Conservation (phyloP, 2,113 vertebrate species). For the Takifugu bimaculatus region DNA sequence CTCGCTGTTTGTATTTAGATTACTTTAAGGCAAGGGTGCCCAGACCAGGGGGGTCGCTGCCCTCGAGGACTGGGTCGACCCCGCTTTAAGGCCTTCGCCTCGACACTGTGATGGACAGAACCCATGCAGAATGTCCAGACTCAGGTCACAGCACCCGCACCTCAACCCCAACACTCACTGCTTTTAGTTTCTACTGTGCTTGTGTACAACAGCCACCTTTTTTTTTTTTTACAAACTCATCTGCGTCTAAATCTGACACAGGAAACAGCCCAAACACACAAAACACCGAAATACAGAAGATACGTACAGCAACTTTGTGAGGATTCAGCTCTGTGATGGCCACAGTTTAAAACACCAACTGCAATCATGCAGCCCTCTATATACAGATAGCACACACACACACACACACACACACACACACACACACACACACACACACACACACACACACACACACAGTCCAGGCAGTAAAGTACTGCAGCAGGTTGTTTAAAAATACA, state of each 20-base stretch:
- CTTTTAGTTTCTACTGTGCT: slow-evolving; percentile 15
- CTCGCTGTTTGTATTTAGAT: too few species aligned
- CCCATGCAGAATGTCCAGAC: too few species aligned
- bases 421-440: slow-evolving; percentile 20
- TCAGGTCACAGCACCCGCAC: slow-evolving; percentile 27
- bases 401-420: slow-evolving; percentile 22
- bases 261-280: slow-evolving; percentile 22
- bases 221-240: neutral
- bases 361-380: slow-evolving; percentile 33
- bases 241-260: neutral
- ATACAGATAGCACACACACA: slow-evolving; percentile 9
- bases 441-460: slow-evolving; percentile 15
- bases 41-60: too few species aligned
- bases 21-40: too few species aligned
- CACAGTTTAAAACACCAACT: slow-evolving; percentile 30
- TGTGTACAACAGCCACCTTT: slow-evolving; percentile 2
- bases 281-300: slow-evolving; percentile 25
- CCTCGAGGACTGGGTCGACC: too few species aligned
- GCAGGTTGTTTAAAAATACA: slow-evolving; percentile 8
- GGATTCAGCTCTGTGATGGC: slow-evolving; percentile 11
- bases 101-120: too few species aligned
- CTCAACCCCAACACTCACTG: slow-evolving; percentile 27
- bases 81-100: too few species aligned
- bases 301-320: slow-evolving; percentile 46
- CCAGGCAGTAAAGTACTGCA: slow-evolving; percentile 15